phyloP scores from a whole-genome alignment of 1,140 invertebrate genomes.

The Drosophila varians region DNA sequence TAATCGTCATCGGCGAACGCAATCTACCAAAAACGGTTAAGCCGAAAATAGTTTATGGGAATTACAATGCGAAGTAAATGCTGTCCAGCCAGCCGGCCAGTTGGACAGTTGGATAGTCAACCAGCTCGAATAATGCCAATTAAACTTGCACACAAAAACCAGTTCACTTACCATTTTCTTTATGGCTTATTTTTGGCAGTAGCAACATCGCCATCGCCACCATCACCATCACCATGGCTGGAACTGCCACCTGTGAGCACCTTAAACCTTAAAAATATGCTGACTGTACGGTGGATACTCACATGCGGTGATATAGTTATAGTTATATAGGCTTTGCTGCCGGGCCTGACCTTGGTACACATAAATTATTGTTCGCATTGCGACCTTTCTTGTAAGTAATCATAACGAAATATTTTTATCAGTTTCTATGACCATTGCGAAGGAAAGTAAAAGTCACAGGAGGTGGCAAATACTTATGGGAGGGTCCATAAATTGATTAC shows the following conservation, averaged over 20 bases:
- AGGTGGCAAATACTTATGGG: neutral
- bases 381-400: conserved; percentile 52
- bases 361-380: conserved; percentile 61
- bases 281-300: conserved; percentile 41
- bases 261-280: conserved; percentile 50
- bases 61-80: conserved; percentile 55
- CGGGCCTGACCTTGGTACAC: conserved; percentile 73
- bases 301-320: conserved; percentile 46
- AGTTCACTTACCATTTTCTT: conserved; percentile 60
- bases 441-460: conserved; percentile 31
- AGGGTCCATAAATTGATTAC: conserved; percentile 1
- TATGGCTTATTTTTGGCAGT: conserved; percentile 57
- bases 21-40: conserved; percentile 41
- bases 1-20: conserved; percentile 35
- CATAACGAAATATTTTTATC: conserved; percentile 62
- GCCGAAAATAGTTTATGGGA: conserved; percentile 48
- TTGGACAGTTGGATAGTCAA: neutral
- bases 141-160: conserved; percentile 74
- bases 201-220: conserved; percentile 30
- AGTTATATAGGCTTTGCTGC: conserved; percentile 70
- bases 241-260: conserved; percentile 37
- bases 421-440: conserved; percentile 23
- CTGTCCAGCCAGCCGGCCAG: conserved; percentile 45
- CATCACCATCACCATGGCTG: conserved; percentile 29
- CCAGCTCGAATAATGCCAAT: conserved; percentile 73